These are phyloP conservation scores for Sinopyrophorus schimmeli DNA, from an alignment of 2,888 invertebrate species.

Conservation along the genomic window DNA sequence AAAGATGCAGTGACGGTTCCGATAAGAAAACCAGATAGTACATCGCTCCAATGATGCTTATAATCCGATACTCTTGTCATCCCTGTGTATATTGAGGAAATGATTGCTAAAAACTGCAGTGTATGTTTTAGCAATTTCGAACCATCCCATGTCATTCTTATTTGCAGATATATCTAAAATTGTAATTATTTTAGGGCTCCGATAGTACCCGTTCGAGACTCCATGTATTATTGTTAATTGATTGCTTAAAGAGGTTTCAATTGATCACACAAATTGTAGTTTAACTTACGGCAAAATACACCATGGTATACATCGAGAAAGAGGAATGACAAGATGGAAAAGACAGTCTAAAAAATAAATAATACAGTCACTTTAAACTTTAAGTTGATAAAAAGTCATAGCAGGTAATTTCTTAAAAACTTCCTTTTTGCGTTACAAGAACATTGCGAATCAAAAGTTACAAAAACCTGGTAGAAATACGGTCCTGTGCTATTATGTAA, in stretches of 20 bases:
- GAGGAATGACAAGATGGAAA: conserved; percentile 93
- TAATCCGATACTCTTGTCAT: conserved; percentile 92
- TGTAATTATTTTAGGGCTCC: too few relatives aligned
- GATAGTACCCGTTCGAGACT: too few relatives aligned
- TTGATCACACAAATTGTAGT: too few relatives aligned
- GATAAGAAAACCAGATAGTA: conserved; percentile 77
- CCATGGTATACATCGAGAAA: conserved; percentile 84
- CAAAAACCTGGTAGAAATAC: too few relatives aligned
- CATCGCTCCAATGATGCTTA: conserved; percentile 99
- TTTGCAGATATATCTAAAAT: conserved; percentile 82
- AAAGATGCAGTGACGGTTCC: conserved; percentile 70
- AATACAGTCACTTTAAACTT: too few relatives aligned
- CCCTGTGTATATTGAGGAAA: conserved; percentile 84
- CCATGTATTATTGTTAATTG: too few relatives aligned
- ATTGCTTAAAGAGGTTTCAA: too few relatives aligned
- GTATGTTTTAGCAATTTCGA: conserved; percentile 81
- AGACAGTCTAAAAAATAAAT: conserved; percentile 66
- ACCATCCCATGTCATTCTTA: conserved; percentile 78
- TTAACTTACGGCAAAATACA: conserved; percentile 84
- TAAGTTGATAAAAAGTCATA: too few relatives aligned
- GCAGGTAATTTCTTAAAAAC: too few relatives aligned
- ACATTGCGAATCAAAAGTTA: too few relatives aligned
- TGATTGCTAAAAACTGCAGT: conserved; percentile 79
- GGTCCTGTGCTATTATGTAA: too few relatives aligned
- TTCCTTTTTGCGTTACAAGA: too few relatives aligned